These are phyloP conservation scores for Orchestes rusci DNA, from an alignment of 2,888 invertebrate species.

Conservation along the genomic window DNA sequence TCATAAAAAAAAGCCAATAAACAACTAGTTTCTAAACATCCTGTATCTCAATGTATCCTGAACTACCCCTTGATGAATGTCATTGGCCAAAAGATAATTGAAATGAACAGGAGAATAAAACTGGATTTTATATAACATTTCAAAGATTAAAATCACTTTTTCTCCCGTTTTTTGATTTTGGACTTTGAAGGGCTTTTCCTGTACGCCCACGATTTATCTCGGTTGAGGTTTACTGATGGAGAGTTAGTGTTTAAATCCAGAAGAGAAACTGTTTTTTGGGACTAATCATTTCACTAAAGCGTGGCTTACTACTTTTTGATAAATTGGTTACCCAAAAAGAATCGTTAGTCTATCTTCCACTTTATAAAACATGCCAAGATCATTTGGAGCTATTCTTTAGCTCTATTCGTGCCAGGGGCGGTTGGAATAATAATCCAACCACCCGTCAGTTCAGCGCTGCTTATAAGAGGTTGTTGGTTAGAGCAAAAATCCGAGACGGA, in stretches of 20 bases:
- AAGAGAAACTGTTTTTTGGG: constrained; percentile 12
- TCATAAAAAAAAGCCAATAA: no score
- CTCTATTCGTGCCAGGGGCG: constrained; percentile 21
- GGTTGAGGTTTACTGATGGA: no score
- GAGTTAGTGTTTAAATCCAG: constrained; percentile 7
- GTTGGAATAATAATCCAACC: constrained; percentile 27
- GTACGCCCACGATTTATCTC: no score
- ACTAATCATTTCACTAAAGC: constrained; percentile 10
- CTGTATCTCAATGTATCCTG: no score
- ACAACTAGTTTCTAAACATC: no score
- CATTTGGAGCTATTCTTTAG: constrained; percentile 13
- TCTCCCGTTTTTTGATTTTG: no score
- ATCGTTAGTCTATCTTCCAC: constrained; percentile 15
- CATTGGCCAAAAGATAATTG: no score
- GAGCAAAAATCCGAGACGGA: constrained; percentile 15
- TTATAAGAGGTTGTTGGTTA: constrained; percentile 22
- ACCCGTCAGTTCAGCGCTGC: constrained; percentile 20
- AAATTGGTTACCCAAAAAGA: constrained; percentile 2
- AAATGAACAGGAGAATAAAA: no score
- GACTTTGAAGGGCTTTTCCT: no score
- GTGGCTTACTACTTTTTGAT: constrained; percentile 9
- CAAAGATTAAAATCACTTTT: no score
- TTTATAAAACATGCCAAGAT: constrained; percentile 24
- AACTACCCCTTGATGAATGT: no score
- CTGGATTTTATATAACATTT: no score